Evolutionary conservation across 2,888 invertebrate genomes (phyloP).

Genomic region (Drosophila melanosoma): DNA sequence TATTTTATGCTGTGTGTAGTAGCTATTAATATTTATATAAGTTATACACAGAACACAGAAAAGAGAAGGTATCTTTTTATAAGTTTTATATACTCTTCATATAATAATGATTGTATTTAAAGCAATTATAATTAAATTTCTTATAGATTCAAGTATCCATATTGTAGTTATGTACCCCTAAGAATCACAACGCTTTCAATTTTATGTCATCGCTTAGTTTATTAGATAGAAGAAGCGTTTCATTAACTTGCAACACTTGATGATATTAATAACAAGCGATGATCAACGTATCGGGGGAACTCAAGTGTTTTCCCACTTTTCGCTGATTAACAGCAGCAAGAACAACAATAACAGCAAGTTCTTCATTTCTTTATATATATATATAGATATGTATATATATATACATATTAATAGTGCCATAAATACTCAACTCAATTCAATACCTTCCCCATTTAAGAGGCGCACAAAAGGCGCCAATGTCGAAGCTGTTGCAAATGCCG

Average conservation of each 20-base stretch:
- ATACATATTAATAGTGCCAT: neutral
- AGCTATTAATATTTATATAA: neutral
- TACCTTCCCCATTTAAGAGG: conserved; percentile 60
- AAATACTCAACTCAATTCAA: conserved; percentile 19
- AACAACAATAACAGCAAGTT: conserved; percentile 41
- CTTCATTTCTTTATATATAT: conserved; percentile 24
- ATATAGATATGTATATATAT: neutral
- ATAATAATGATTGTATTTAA: neutral
- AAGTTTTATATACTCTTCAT: neutral
- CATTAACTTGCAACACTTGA: conserved; percentile 24
- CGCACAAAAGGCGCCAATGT: conserved; percentile 62
- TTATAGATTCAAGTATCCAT: neutral
- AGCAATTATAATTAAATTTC: neutral
- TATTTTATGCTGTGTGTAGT: neutral
- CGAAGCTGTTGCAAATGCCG: conserved; percentile 58
- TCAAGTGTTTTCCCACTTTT: conserved; percentile 30
- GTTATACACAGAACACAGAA: neutral
- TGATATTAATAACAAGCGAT: conserved; percentile 26
- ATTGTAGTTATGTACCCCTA: neutral
- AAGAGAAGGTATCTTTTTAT: neutral
- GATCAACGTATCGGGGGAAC: conserved; percentile 12
- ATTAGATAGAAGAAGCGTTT: conserved; percentile 15
- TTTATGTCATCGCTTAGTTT: neutral
- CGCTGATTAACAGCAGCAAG: conserved; percentile 28
- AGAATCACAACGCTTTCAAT: neutral